Conservation (phyloP, 2,113 vertebrate species). For the Cepphus grylle region DNA sequence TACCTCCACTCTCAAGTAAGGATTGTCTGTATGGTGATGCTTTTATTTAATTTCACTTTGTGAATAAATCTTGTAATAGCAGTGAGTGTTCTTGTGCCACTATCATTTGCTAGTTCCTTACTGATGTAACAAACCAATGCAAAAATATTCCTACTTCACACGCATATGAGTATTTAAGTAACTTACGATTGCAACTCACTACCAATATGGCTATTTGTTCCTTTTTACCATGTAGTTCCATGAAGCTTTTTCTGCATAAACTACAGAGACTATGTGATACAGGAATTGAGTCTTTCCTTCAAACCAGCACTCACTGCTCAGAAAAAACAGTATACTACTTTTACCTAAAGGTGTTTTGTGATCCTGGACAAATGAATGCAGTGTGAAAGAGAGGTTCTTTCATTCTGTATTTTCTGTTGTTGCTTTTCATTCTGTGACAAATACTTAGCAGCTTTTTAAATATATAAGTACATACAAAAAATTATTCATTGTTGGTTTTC, state of each 20-base stretch:
- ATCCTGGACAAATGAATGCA: background rate
- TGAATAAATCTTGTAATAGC: background rate
- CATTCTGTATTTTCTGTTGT: background rate
- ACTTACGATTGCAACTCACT: background rate
- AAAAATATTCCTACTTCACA: background rate
- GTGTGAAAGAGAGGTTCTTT: background rate
- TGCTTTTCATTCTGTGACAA: background rate
- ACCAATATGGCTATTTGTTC: background rate
- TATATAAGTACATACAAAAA: background rate
- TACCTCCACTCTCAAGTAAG: background rate
- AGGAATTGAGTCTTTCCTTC: background rate
- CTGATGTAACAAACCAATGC: background rate
- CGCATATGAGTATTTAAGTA: rapidly evolving
- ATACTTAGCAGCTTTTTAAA: background rate
- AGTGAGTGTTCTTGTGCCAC: background rate
- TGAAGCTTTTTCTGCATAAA: background rate
- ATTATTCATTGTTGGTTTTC: background rate
- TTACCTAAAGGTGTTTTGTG: background rate
- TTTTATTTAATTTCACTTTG: background rate
- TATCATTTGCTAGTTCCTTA: background rate
- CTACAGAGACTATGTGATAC: background rate
- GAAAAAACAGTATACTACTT: background rate
- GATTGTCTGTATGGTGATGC: background rate
- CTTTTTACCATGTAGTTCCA: background rate
- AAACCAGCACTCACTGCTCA: background rate